phyloP scores from a whole-genome alignment of 2,113 vertebrate species.

The Macquaria ambigua region DNA sequence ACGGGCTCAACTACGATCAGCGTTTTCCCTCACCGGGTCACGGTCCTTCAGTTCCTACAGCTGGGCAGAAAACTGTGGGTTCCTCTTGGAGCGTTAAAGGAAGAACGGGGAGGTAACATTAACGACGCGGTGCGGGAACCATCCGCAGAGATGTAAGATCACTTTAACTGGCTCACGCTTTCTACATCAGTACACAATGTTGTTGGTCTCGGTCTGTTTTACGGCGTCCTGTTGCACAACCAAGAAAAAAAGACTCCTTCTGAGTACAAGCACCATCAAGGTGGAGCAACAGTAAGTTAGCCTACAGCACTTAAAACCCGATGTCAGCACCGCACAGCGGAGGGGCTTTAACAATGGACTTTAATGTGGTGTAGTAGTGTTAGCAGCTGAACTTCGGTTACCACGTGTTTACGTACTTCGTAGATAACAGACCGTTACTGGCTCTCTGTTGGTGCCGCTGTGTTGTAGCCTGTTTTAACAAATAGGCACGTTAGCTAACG shows the following conservation, averaged over 20 bases:
- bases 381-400: neutral
- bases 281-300: neutral
- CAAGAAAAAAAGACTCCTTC: neutral
- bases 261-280: neutral
- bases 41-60: neutral
- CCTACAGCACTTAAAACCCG: neutral
- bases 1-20: constrained; percentile 20
- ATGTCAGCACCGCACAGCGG: neutral
- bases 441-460: neutral
- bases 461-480: no score
- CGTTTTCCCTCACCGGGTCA: constrained; percentile 26
- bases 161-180: neutral
- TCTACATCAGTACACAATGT: no score
- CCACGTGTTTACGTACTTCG: constrained; percentile 10
- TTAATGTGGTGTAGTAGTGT: neutral
- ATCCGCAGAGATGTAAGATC: neutral
- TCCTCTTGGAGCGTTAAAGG: neutral
- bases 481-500: no score
- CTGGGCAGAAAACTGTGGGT: neutral
- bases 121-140: neutral
- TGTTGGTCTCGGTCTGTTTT: neutral
- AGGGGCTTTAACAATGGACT: neutral
- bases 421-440: neutral
- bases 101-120: neutral
- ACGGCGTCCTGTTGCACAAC: neutral